Evolutionary conservation across 23 tunicate genomes (phyloP).

Genomic region (Clavelina lepadiformis): DNA sequence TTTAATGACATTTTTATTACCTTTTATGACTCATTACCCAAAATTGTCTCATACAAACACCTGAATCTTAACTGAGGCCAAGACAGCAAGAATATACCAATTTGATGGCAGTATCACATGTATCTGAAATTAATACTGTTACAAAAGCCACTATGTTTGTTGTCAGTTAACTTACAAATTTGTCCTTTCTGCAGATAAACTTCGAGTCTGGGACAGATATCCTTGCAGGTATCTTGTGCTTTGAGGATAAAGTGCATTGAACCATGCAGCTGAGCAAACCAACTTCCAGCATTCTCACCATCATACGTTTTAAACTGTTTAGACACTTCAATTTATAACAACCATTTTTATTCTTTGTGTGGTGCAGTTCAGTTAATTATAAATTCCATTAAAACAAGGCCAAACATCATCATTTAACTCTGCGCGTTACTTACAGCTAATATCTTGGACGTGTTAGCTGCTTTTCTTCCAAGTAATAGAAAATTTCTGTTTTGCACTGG

Average conservation of each 20-base stretch:
- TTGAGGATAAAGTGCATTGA: constrained; percentile 36
- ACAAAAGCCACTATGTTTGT: no score
- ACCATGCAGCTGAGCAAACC: constrained; percentile 67
- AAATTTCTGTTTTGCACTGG: constrained; percentile 31
- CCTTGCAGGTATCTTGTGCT: constrained; percentile 21
- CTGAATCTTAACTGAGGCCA: no score
- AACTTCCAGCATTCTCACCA: constrained; percentile 41
- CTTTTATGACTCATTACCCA: no score
- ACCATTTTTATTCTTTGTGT: no score
- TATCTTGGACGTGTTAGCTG: constrained; percentile 13
- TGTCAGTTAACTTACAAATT: constrained; percentile 30
- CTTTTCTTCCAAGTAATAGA: constrained; percentile 41
- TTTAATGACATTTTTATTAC: no score
- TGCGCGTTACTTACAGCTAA: constrained; percentile 24
- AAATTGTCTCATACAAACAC: no score
- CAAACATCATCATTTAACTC: background rate
- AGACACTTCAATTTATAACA: background rate
- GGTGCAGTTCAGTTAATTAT: no score
- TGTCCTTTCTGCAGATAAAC: constrained; percentile 39
- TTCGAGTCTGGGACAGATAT: constrained; percentile 20
- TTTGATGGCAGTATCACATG: no score
- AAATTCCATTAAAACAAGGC: background rate
- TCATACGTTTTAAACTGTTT: background rate
- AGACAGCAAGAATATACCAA: no score
- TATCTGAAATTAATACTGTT: no score